phyloP scores from a whole-genome alignment of 2,797 vertebrate species.

The Catharus ustulatus region DNA sequence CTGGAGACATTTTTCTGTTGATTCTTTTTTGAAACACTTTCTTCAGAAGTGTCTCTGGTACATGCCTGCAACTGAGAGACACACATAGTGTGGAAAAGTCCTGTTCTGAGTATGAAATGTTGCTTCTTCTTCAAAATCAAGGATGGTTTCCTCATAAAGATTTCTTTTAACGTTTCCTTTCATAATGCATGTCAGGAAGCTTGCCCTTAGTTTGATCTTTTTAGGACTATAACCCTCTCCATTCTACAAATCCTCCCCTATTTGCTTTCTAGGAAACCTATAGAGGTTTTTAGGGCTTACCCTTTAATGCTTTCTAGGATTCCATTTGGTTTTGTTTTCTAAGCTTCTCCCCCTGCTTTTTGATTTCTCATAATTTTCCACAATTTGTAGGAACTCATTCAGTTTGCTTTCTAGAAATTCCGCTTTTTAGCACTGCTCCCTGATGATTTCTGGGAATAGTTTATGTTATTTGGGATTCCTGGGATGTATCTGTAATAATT shows the following conservation, averaged over 20 bases:
- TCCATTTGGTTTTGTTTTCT: neutral
- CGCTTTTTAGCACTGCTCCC: neutral
- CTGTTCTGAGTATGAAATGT: neutral
- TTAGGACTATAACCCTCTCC: neutral
- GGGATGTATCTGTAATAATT: neutral
- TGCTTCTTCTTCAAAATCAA: neutral
- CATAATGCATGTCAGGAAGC: neutral
- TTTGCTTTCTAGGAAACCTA: neutral
- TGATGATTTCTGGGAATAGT: neutral
- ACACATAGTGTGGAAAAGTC: accelerated
- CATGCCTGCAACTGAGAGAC: neutral
- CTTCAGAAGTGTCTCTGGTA: neutral
- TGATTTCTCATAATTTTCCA: neutral
- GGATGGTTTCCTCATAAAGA: neutral
- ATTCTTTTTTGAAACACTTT: neutral
- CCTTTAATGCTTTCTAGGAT: neutral
- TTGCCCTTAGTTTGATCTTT: neutral
- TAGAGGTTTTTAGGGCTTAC: neutral
- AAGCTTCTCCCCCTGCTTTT: neutral
- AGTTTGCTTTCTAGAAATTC: neutral
- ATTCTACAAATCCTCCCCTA: neutral
- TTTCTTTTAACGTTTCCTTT: neutral
- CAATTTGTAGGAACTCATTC: neutral
- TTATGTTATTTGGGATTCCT: neutral
- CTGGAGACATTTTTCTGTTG: neutral